Evolutionary conservation across 2,113 vertebrate genomes (phyloP).

Genomic region (Cyanistes caeruleus): DNA sequence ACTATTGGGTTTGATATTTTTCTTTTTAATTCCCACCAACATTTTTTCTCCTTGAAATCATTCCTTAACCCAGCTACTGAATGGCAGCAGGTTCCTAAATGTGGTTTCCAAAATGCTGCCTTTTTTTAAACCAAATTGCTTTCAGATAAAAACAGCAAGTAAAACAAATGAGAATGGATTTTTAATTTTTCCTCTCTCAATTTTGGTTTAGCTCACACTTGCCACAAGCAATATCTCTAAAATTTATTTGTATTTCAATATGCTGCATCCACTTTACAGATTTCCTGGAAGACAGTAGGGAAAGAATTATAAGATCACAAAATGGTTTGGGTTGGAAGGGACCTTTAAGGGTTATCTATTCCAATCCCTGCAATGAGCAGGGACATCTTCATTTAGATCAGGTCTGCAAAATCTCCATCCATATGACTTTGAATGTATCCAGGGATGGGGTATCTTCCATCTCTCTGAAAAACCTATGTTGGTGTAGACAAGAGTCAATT

Average conservation of each 20-base stretch:
- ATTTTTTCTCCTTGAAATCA: not conserved
- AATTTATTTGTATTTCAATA: not conserved
- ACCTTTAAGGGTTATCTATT: not conserved
- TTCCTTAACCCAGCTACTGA: not conserved
- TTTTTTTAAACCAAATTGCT: not conserved
- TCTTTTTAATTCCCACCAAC: not conserved
- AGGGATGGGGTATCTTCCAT: not conserved
- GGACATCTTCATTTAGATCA: not conserved
- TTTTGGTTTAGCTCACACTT: not conserved
- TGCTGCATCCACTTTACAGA: not conserved
- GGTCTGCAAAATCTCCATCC: not conserved
- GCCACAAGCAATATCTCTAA: not conserved
- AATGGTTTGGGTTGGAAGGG: not conserved
- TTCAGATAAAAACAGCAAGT: not conserved
- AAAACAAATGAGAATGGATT: not conserved
- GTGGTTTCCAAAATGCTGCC: not conserved
- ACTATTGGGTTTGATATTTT: not conserved
- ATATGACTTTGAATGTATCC: not conserved
- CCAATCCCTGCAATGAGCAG: not conserved
- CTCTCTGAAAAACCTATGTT: not conserved
- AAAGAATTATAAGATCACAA: not conserved
- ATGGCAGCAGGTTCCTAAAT: not conserved
- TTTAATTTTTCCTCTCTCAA: fast-evolving
- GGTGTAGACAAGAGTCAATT: not conserved
- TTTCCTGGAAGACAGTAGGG: not conserved